phyloP scores from a whole-genome alignment of 2,797 vertebrate species.

The Pelochelys cantorii region DNA sequence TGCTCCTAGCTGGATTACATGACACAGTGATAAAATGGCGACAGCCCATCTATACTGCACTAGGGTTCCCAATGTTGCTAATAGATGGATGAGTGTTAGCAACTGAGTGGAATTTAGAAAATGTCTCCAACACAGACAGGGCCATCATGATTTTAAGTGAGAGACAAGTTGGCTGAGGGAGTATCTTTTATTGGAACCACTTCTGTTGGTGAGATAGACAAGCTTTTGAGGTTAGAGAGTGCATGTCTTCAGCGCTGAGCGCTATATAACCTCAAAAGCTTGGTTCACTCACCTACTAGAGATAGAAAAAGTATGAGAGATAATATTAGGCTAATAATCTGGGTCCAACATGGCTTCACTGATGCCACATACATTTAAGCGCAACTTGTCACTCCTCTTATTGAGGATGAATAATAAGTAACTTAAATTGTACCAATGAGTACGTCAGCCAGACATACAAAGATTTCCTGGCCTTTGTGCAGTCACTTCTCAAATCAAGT shows the following conservation, averaged over 20 bases:
- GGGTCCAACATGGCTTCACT: not conserved
- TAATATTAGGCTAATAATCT: not conserved
- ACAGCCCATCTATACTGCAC: not conserved
- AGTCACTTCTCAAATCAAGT: not conserved
- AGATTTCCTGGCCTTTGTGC: not conserved
- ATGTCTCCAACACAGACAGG: not conserved
- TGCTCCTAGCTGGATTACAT: not conserved
- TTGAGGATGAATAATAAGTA: not conserved
- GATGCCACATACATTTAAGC: not conserved
- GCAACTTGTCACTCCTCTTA: not conserved
- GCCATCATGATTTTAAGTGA: not conserved
- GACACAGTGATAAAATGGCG: not conserved
- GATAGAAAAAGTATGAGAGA: too few relatives aligned
- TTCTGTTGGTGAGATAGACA: too few relatives aligned
- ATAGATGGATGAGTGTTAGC: not conserved
- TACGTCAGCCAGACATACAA: not conserved
- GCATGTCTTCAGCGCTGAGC: too few relatives aligned
- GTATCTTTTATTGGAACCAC: too few relatives aligned
- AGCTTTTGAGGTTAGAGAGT: too few relatives aligned
- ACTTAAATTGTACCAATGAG: not conserved
- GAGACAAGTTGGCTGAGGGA: too few relatives aligned
- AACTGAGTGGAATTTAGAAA: not conserved
- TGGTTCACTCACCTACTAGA: not conserved
- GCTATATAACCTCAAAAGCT: not conserved
- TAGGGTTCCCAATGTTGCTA: not conserved